phyloP scores from a whole-genome alignment of 2,888 invertebrate genomes.

The Halictus quadricinctus region DNA sequence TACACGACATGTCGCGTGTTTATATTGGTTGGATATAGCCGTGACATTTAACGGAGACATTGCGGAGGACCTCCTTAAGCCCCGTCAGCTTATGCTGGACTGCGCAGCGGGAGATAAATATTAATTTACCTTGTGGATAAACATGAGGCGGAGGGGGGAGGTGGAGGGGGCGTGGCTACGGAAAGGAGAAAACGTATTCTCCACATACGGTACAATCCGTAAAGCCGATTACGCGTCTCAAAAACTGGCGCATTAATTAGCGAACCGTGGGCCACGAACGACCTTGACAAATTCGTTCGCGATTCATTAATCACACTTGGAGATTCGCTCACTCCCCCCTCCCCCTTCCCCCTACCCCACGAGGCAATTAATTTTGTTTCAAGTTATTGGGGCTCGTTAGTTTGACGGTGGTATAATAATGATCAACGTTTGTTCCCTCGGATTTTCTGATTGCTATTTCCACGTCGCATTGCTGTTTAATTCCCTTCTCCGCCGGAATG shows the following conservation, averaged over 20 bases:
- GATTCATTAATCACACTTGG: constrained; percentile 3
- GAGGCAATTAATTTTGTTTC: background rate
- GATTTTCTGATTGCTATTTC: background rate
- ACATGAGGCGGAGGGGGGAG: background rate
- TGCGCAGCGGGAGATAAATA: constrained; percentile 8
- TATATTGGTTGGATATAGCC: background rate
- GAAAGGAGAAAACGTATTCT: background rate
- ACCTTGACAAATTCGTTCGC: constrained; percentile 8
- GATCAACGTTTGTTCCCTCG: background rate
- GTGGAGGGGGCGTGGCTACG: background rate
- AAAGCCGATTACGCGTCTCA: constrained; percentile 4
- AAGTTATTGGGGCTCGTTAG: background rate
- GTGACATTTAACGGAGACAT: constrained; percentile 10
- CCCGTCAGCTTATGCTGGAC: background rate
- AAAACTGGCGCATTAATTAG: constrained; percentile 3
- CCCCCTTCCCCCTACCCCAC: background rate
- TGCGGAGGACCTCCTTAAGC: constrained; percentile 6
- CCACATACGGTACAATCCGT: background rate
- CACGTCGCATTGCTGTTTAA: background rate
- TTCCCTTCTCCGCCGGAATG: background rate
- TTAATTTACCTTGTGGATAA: constrained; percentile 5
- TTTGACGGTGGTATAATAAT: background rate
- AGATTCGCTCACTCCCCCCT: background rate
- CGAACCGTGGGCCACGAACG: background rate
- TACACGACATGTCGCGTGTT: background rate